Conservation (phyloP, 2,888 invertebrate species). For the Athalia cordata region DNA sequence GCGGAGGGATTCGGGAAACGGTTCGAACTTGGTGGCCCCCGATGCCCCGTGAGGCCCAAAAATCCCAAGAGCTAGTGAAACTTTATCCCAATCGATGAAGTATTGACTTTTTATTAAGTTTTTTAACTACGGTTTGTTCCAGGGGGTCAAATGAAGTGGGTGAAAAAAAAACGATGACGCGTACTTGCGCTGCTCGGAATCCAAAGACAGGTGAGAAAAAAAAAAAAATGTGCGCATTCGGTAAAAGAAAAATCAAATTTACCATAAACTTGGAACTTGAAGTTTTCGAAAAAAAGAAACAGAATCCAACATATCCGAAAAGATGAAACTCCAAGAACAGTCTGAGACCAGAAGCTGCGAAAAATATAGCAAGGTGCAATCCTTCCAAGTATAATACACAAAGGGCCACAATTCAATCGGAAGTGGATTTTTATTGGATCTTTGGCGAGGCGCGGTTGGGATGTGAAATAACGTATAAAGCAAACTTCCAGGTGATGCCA, state of each 20-base stretch:
- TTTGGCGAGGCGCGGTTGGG: slow-evolving; percentile 19
- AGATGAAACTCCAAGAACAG: not conserved
- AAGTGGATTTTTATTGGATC: slow-evolving; percentile 44
- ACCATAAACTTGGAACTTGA: not conserved
- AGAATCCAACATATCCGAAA: too few species aligned
- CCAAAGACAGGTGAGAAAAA: not conserved
- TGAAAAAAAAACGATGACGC: not conserved
- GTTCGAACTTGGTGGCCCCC: not conserved
- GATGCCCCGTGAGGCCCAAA: slow-evolving; percentile 15
- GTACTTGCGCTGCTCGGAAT: not conserved
- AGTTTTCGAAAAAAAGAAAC: too few species aligned
- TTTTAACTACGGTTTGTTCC: slow-evolving; percentile 41
- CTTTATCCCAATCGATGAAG: slow-evolving; percentile 31
- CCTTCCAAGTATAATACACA: slow-evolving; percentile 34
- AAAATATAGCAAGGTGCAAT: slow-evolving; percentile 14
- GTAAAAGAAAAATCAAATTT: not conserved
- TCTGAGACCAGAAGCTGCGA: not conserved
- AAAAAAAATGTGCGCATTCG: too few species aligned
- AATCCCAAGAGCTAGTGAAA: slow-evolving; percentile 39
- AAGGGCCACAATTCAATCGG: slow-evolving; percentile 44
- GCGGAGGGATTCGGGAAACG: slow-evolving; percentile 42
- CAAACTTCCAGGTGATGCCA: slow-evolving; percentile 28
- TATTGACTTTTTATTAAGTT: slow-evolving; percentile 42
- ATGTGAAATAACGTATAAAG: not conserved
- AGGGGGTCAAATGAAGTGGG: slow-evolving; percentile 29